These are phyloP conservation scores for Brachirus orientalis DNA, from an alignment of 2,113 vertebrate genomes.

Conservation along the genomic window DNA sequence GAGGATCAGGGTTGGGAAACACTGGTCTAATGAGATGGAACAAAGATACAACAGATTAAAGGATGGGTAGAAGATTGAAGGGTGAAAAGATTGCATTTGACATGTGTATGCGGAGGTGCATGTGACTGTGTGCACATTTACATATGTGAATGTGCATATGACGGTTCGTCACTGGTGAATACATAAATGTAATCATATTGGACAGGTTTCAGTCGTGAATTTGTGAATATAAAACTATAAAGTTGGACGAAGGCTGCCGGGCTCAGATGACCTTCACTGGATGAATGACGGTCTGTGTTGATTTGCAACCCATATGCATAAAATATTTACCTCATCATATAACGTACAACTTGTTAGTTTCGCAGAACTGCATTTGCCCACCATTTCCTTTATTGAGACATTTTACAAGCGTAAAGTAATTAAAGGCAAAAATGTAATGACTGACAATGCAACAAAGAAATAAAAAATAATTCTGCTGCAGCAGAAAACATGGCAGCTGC, in stretches of 20 bases:
- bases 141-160: no score
- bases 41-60: conserved; percentile 50
- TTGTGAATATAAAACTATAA: conserved; percentile 39
- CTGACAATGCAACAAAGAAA: background rate
- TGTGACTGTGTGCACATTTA: background rate
- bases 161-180: no score
- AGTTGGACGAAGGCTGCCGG: background rate
- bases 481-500: conserved; percentile 39
- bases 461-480: background rate
- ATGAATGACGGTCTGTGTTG: conserved; percentile 6
- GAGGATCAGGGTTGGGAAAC: no score
- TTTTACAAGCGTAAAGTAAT: background rate
- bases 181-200: conserved; percentile 50
- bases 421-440: conserved; percentile 11
- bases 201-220: conserved; percentile 31
- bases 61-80: conserved; percentile 39
- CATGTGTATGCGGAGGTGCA: conserved; percentile 25
- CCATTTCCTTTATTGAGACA: no score
- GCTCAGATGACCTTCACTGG: conserved; percentile 40
- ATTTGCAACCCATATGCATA: background rate
- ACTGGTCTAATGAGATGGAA: no score
- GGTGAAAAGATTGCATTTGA: conserved; percentile 37
- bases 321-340: background rate
- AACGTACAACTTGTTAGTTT: no score
- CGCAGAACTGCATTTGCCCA: background rate